phyloP scores from a whole-genome alignment of 2,113 vertebrate species.

The Gasterosteus nipponicus region DNA sequence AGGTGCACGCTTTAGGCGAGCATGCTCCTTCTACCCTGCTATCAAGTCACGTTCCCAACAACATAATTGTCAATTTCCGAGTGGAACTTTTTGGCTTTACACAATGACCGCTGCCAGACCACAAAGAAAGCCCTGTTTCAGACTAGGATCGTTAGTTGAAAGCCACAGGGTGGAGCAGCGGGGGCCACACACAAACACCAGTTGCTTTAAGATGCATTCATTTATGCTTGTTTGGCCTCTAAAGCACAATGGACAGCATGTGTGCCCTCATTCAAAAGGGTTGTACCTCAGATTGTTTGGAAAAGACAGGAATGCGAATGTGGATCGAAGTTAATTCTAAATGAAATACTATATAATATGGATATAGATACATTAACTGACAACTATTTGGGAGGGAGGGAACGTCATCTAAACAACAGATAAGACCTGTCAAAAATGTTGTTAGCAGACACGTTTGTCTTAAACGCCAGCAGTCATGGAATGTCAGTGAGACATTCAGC shows the following conservation, averaged over 20 bases:
- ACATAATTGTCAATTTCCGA: slow-evolving; percentile 70
- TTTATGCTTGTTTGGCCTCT: neutral
- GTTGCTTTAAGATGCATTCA: slow-evolving; percentile 18
- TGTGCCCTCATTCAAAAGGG: neutral
- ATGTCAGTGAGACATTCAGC: neutral
- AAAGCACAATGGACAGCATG: neutral
- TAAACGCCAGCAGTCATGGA: neutral
- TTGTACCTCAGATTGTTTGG: neutral
- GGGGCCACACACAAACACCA: slow-evolving; percentile 14
- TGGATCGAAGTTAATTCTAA: neutral
- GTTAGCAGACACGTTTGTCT: neutral
- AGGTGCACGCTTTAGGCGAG: slow-evolving; percentile 2
- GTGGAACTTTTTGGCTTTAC: slow-evolving; percentile 41
- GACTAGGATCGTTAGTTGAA: slow-evolving; percentile 65
- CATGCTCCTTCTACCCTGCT: slow-evolving; percentile 15
- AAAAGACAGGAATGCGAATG: neutral
- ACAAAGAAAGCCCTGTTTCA: slow-evolving; percentile 62
- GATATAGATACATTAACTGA: slow-evolving; percentile 1
- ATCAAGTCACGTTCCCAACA: slow-evolving; percentile 49
- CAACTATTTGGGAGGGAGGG: slow-evolving; percentile 5
- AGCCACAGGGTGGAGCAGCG: slow-evolving; percentile 51
- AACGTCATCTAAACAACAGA: neutral
- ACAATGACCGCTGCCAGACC: slow-evolving; percentile 64
- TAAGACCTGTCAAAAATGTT: neutral
- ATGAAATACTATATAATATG: neutral